Base-by-base conservation (phyloP, 1,140 invertebrate species). In the Euwallacea fornicatus region DNA sequence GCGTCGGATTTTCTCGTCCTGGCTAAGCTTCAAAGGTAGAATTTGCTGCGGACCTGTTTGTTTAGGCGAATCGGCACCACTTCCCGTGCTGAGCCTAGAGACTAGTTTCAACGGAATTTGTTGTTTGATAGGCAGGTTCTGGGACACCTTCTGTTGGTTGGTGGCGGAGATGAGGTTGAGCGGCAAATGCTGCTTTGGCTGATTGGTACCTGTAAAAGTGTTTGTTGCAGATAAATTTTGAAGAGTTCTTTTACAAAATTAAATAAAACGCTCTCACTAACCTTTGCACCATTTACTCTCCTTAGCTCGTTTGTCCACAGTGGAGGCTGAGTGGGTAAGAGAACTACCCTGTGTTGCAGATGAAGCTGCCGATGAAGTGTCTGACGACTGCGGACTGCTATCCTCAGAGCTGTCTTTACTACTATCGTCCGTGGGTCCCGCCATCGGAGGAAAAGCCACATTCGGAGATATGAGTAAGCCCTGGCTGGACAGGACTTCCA, bases 51-150 rank as follows among this genome's bases (percentile, higher is more conserved):
- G 73, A 6, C 74, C 71, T 55, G 72, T 71, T 7, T 71, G 69
- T 80, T 83, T 79, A 81, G 83, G 66, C 82, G 81, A 76, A 60
- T 72, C 81, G 82, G 78, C 82, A 82, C 71, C 83, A 33, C 21
- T 33, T 81, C 78, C 84, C 82, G 73, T 82, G 82, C 79, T 85
- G 80, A 82, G 83, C 77, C 78, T 80, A 69, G 81, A 87, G 74
- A 78, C 90, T 82, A 96, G 82, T 79, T 95, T 95, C 59, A 95
- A 83, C 7, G 93, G 93, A 63, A 96, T 81, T 81, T 95, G 93
- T 76, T 95, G 93, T 76, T 92, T 93, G 0, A 94, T 87, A 60
- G 86, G 84, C 59, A 87, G 78, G 70, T 74, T 77, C 72, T 81
- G 77, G 13, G 76, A 77, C 0, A 88, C 87, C 79, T 94, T 94